phyloP scores from a whole-genome alignment of 92 coral and sea anemone species.

The Epizoanthus rinbou region DNA sequence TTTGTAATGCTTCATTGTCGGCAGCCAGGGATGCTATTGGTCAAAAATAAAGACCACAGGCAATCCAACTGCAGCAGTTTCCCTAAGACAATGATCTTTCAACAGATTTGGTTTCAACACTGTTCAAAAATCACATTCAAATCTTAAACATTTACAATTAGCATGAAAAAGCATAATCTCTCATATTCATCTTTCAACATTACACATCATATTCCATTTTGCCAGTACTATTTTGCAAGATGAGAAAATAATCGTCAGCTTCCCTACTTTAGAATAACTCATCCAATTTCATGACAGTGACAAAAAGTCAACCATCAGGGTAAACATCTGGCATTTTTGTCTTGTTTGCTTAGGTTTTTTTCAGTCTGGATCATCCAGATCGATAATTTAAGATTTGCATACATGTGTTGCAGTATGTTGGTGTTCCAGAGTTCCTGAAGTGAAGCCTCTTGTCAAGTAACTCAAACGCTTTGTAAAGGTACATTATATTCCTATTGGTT shows the following conservation, averaged over 20 bases:
- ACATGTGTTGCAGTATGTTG: slow-evolving; percentile 12
- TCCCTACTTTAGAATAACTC: not conserved
- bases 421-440: not conserved
- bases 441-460: not conserved
- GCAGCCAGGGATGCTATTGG: not conserved
- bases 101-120: not conserved
- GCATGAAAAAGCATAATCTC: not conserved
- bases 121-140: not conserved
- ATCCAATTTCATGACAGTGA: not conserved
- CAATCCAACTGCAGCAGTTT: not conserved
- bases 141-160: no score
- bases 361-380: slow-evolving; percentile 6
- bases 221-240: not conserved
- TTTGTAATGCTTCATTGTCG: not conserved
- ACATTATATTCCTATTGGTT: not conserved
- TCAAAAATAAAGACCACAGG: not conserved
- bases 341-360: not conserved
- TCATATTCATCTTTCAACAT: slow-evolving; percentile 1
- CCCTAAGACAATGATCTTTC: not conserved
- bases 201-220: slow-evolving; percentile 13
- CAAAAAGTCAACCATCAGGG: not conserved
- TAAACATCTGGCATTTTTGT: slow-evolving; percentile 28
- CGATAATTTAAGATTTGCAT: not conserved
- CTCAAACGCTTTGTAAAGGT: not conserved
- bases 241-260: not conserved